These are phyloP conservation scores for Lottia gigantea DNA, from an alignment of 2,888 invertebrate species.

Conservation along the genomic window DNA sequence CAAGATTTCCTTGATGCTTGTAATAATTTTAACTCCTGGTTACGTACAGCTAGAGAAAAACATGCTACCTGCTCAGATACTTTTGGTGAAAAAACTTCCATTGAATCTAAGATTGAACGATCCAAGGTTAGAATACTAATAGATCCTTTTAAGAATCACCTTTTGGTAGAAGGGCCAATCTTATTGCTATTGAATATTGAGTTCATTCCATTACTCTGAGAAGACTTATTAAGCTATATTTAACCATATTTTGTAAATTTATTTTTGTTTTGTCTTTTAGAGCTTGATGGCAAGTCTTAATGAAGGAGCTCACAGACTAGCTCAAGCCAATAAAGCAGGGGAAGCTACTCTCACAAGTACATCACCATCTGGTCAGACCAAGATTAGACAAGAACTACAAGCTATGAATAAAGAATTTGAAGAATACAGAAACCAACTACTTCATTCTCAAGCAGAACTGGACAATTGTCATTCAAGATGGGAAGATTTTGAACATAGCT, in stretches of 20 bases:
- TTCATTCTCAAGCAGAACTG: slow-evolving; percentile 57
- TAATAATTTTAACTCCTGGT: slow-evolving; percentile 92
- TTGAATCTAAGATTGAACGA: slow-evolving; percentile 79
- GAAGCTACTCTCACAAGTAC: slow-evolving; percentile 58
- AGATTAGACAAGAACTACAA: slow-evolving; percentile 59
- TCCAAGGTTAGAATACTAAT: slow-evolving; percentile 68
- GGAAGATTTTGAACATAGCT: slow-evolving; percentile 88
- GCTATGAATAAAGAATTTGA: slow-evolving; percentile 59
- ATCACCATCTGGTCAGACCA: slow-evolving; percentile 59
- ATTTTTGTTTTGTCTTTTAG: slow-evolving; percentile 35
- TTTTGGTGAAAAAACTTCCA: slow-evolving; percentile 82
- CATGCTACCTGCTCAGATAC: slow-evolving; percentile 91
- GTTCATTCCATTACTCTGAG: too few species aligned
- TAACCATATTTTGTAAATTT: too few species aligned
- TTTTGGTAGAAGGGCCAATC: too few species aligned
- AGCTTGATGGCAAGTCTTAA: slow-evolving; percentile 44
- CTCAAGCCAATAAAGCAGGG: slow-evolving; percentile 54
- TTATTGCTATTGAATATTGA: too few species aligned
- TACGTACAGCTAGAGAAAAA: slow-evolving; percentile 88
- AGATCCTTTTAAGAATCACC: too few species aligned
- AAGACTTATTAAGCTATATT: too few species aligned
- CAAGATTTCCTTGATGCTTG: slow-evolving; percentile 92
- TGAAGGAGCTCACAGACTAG: slow-evolving; percentile 56
- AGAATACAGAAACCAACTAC: slow-evolving; percentile 53
- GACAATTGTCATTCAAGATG: slow-evolving; percentile 85